These are phyloP conservation scores for Hyles euphorbiae DNA, from an alignment of 1,140 invertebrate genomes.

Conservation along the genomic window DNA sequence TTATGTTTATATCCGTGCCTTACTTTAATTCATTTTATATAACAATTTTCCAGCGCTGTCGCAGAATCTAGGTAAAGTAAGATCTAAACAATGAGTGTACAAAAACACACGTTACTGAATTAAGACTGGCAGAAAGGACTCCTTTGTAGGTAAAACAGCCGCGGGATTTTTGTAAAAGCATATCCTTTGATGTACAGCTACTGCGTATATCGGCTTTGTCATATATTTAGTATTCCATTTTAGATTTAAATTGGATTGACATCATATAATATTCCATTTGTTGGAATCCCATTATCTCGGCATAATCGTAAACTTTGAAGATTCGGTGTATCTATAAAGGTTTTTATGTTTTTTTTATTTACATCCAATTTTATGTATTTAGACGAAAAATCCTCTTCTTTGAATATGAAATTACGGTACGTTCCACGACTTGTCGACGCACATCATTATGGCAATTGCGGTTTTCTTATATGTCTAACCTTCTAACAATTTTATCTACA, in stretches of 20 bases:
- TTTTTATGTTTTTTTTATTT: too few species aligned
- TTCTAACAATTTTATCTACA: too few species aligned
- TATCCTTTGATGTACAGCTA: background rate
- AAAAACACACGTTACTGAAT: background rate
- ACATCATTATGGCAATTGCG: too few species aligned
- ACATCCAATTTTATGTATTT: too few species aligned
- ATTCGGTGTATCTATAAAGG: too few species aligned
- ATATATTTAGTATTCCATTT: background rate
- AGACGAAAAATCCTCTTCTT: too few species aligned
- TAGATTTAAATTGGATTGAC: constrained; percentile 1
- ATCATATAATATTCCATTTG: constrained; percentile 2
- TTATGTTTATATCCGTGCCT: too few species aligned
- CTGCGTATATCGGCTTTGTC: background rate
- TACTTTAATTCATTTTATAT: too few species aligned
- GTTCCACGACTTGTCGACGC: too few species aligned
- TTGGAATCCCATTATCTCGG: background rate
- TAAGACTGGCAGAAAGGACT: constrained; percentile 1
- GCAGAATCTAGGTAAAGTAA: background rate
- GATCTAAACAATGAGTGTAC: background rate
- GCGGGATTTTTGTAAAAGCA: background rate
- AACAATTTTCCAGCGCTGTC: too few species aligned
- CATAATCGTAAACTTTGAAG: background rate
- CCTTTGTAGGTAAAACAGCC: background rate
- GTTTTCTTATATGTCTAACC: too few species aligned
- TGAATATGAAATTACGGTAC: too few species aligned